phyloP scores from a whole-genome alignment of 2,113 vertebrate genomes.

The Synchiropus splendidus region DNA sequence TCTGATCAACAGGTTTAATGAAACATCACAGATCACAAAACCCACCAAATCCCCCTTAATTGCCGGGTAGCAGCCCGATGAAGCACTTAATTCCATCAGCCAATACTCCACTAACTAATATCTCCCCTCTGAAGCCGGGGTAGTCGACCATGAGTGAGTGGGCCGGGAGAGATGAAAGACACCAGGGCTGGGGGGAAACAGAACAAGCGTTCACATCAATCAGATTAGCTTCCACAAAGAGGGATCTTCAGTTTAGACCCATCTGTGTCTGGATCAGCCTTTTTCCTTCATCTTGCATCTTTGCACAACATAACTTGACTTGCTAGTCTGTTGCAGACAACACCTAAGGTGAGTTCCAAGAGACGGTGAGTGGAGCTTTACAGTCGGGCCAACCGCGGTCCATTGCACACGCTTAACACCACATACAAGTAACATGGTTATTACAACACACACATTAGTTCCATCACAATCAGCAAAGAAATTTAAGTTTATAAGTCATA shows the following conservation, averaged over 20 bases:
- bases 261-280: slow-evolving; percentile 16
- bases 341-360: slow-evolving; percentile 40
- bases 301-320: neutral
- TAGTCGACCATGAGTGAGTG: slow-evolving; percentile 7
- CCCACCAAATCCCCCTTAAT: slow-evolving; percentile 51
- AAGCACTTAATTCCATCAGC: slow-evolving; percentile 60
- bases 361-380: slow-evolving; percentile 36
- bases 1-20: slow-evolving; percentile 37
- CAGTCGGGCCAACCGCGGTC: too few relatives aligned
- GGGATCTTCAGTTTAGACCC: slow-evolving; percentile 4
- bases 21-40: slow-evolving; percentile 32
- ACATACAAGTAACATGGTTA: too few relatives aligned
- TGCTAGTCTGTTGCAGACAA: too few relatives aligned
- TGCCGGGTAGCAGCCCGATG: slow-evolving; percentile 36
- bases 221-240: slow-evolving; percentile 25
- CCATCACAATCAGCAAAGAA: too few relatives aligned
- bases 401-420: too few relatives aligned
- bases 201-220: slow-evolving; percentile 8
- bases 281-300: neutral
- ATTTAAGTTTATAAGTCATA: too few relatives aligned
- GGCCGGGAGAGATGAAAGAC: neutral
- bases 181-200: neutral
- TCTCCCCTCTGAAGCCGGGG: slow-evolving; percentile 36
- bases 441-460: too few relatives aligned
- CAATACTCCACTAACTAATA: slow-evolving; percentile 52